Evolutionary conservation across 2,888 invertebrate genomes (phyloP), one percentile per base, ranked within the genome.

Genomic region (Caenorhabditis auriculariae): DNA sequence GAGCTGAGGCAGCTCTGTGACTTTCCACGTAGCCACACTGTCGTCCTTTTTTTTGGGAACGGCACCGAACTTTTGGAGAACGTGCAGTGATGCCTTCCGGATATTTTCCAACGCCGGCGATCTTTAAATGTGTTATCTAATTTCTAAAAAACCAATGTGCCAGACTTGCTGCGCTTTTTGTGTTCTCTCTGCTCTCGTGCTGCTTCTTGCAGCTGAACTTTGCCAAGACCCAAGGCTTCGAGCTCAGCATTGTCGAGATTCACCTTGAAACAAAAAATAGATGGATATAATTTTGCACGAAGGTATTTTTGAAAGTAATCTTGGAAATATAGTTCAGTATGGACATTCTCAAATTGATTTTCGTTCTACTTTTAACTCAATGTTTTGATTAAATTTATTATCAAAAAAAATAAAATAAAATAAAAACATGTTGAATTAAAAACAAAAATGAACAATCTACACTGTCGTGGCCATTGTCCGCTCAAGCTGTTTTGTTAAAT

Each of bases 71-170:
- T 69, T 72, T 48, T 66, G 64, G 17, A 78, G 54, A 19, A 79
- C 48, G 17, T 67, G 62, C 39, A 68, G 53, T 7, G 73, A 67
- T 12, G 75, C 63, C 57, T 75, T 73, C 28, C 77, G 66, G 24
- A 78, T 55, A 7, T 74, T 75, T 27, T 78, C 78, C 3, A 79
- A 54, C 1, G 78, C 78, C 3, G 78, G 78, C 3, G 77, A 78
- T 54, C 76, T 76, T 46, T n/a, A 42, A 43, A 26, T 5, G 9
- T 17, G 38, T 24, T 35, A 12, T n/a, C 23, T 45, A 35, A 7
- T 15, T 45, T 19, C 21, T 29, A 27, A 37, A 53, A 32, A 32
- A 32, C 9, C n/a, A n/a, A n/a, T n/a, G n/a, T n/a, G n/a, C n/a
- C 35, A 32, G 9, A 47, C n/a, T 53, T 54, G 28, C 66, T 47